A percentile compares a stretch with the other conserved stretches of the same genome.
These are phyloP conservation scores for Megaceryle alcyon DNA, from an alignment of 2,797 vertebrate genomes.

Conservation along the genomic window DNA sequence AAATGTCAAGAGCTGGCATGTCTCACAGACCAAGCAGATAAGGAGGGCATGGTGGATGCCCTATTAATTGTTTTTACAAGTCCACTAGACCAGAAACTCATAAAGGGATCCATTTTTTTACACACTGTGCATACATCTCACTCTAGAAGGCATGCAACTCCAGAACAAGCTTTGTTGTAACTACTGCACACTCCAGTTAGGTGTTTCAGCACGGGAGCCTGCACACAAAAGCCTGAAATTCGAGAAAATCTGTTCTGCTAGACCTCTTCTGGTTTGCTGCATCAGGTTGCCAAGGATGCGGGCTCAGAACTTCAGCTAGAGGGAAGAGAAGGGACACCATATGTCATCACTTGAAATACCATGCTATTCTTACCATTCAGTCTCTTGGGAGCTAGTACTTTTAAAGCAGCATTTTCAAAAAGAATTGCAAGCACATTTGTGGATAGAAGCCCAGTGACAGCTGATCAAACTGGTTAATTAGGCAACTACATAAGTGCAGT, in stretches of 20 bases:
- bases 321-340: constrained; percentile 3
- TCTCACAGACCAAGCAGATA: not conserved
- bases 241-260: not conserved
- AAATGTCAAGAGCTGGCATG: not conserved
- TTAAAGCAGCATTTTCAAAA: not conserved
- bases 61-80: not conserved
- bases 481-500: not conserved
- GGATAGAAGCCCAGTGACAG: not conserved
- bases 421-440: not conserved
- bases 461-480: constrained; percentile 16
- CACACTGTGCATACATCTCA: not conserved
- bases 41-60: not conserved
- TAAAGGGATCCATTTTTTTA: not conserved
- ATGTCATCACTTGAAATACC: not conserved
- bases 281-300: not conserved
- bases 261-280: constrained; percentile 8
- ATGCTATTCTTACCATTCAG: not conserved
- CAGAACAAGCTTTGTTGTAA: not conserved
- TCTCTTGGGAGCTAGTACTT: not conserved
- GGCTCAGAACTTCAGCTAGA: constrained; percentile 20
- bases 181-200: not conserved
- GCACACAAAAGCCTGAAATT: not conserved
- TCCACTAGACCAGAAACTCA: not conserved
- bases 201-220: not conserved
- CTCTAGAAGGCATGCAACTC: not conserved